Evolutionary conservation across 2,888 invertebrate genomes (phyloP).

Genomic region (Chorisops tibialis): DNA sequence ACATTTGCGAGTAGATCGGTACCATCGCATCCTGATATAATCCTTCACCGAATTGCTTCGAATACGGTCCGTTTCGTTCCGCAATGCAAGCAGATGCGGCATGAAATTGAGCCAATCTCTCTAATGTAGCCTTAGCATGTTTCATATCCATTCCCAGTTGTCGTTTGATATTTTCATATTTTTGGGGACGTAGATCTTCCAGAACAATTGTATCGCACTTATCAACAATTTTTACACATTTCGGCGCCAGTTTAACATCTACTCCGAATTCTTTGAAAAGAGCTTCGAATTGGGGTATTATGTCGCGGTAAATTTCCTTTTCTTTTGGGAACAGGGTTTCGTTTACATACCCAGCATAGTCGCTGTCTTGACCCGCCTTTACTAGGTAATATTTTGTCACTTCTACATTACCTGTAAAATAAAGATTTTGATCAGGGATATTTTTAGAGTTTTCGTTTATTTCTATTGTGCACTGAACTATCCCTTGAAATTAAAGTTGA

Average conservation of each 20-base stretch:
- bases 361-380: constrained; percentile 40
- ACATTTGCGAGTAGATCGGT: constrained; percentile 36
- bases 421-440: too few species aligned
- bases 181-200: constrained; percentile 44
- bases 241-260: constrained; percentile 42
- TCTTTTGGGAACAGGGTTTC: constrained; percentile 43
- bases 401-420: constrained; percentile 24
- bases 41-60: constrained; percentile 42
- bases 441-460: too few species aligned
- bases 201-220: constrained; percentile 42
- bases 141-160: constrained; percentile 39
- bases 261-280: constrained; percentile 42
- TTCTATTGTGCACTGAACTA: too few species aligned
- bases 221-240: constrained; percentile 39
- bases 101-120: constrained; percentile 44
- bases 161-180: constrained; percentile 42
- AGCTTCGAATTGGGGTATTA: constrained; percentile 43
- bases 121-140: constrained; percentile 41
- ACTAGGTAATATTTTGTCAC: constrained; percentile 39
- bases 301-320: constrained; percentile 44
- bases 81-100: constrained; percentile 43
- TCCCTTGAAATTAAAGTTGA: too few species aligned
- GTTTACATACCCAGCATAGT: constrained; percentile 36
- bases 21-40: constrained; percentile 22
- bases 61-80: constrained; percentile 28